Base-by-base conservation (phyloP, 92 coral and sea anemone species). In the Chrysogorgia sp. region DNA sequence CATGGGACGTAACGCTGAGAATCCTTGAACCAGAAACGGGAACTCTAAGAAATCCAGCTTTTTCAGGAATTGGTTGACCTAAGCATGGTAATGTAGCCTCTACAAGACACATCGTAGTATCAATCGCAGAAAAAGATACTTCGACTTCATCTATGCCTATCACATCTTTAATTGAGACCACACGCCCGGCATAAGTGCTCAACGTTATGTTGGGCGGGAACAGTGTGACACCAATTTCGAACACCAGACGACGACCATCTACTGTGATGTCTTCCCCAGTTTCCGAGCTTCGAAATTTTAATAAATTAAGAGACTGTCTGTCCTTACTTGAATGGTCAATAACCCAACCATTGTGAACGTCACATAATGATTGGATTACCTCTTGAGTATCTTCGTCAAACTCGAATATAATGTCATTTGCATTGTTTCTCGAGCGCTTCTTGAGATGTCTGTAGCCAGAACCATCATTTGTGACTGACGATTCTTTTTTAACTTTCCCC, bases 41-140 rank as follows among this genome's bases (percentile, higher is more conserved):
- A 29, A 71, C 37, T 34, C 49, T 52, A 3, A 25, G 77, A 52
- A 52, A 71, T 3, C 21, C 28, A 26, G 60, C 12, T 28, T 32
- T 52, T 1, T 52, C 63, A 3, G 40, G 17, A 71, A 71, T 71
- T 23, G 25, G 61, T 30, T 71, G 62, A 37, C 62, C 77, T 48
- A 71, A 52, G 45, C 77, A 71, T 26, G 77, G 77, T 32, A 52
- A 22, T 68, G 37, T 34, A 15, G 62, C 25, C 35, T 71, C 47
- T 32, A 71, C 45, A 52, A 71, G 62, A 52, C 23, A 57, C 43
- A 71, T 71, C 35, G 28, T 45, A 48, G 24, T 32, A 32, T 52
- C 62, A 15, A 71, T 31, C 20, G 40, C 34, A 24, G 21, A 23
- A 48, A 33, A 61, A 21, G 26, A 48, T 30, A 48, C 25, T 40